Evolutionary conservation across 2,113 vertebrate species (phyloP).

Genomic region (Gymnarchus niloticus): DNA sequence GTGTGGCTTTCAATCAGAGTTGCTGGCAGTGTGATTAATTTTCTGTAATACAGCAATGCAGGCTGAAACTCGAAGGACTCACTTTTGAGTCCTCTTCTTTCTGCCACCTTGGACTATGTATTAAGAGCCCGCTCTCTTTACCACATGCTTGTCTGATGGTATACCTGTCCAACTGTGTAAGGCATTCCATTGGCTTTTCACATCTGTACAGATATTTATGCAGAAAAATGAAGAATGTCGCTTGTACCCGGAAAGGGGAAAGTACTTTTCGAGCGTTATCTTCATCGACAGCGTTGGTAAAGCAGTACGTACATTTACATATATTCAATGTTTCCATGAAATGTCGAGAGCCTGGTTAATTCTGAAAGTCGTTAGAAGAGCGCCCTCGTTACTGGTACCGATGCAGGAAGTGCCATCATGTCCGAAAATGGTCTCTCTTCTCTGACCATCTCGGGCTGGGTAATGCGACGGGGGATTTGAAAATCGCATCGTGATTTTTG

Average conservation of each 20-base stretch:
- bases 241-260: too few species aligned
- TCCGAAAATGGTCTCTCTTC: background rate
- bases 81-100: slow-evolving; percentile 16
- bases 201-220: background rate
- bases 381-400: background rate
- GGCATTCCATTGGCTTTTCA: background rate
- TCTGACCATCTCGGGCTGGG: background rate
- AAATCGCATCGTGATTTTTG: too few species aligned
- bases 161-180: too few species aligned
- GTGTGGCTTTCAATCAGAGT: slow-evolving; percentile 35
- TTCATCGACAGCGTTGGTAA: too few species aligned
- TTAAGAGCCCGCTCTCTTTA: slow-evolving; percentile 7
- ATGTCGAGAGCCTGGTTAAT: too few species aligned
- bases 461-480: too few species aligned
- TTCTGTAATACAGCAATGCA: slow-evolving; percentile 40
- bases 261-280: too few species aligned
- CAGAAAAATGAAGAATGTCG: too few species aligned
- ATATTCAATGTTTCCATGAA: background rate
- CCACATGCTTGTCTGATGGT: slow-evolving; percentile 5
- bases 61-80: slow-evolving; percentile 34
- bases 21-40: slow-evolving; percentile 37
- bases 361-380: too few species aligned
- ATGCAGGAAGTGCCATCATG: background rate
- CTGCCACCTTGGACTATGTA: background rate
- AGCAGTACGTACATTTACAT: background rate